phyloP scores from a whole-genome alignment of 1,140 invertebrate species.

The Aphelenchoides fujianensis region DNA sequence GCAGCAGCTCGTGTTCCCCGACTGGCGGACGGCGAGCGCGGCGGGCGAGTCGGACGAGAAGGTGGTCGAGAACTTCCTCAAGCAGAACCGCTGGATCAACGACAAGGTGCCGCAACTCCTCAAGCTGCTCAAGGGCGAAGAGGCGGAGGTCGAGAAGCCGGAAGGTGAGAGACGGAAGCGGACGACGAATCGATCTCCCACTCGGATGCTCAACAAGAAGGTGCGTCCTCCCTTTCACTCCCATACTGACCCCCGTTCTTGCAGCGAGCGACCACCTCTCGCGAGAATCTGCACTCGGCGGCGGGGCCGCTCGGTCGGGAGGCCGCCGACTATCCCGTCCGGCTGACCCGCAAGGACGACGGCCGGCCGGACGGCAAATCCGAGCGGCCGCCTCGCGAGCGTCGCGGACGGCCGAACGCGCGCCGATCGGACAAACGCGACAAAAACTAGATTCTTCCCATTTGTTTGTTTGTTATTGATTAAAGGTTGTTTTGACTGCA shows the following conservation, averaged over 20 bases:
- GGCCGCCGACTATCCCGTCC: neutral
- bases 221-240: too few species aligned
- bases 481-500: neutral
- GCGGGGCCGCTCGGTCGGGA: neutral
- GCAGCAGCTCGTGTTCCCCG: slow-evolving; percentile 27
- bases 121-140: slow-evolving; percentile 12
- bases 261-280: neutral
- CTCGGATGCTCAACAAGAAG: too few species aligned
- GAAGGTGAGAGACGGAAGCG: too few species aligned
- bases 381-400: neutral
- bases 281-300: neutral
- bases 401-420: neutral
- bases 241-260: neutral
- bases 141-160: neutral
- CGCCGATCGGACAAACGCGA: neutral
- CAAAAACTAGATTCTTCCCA: neutral
- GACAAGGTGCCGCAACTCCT: slow-evolving; percentile 20
- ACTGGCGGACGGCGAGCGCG: slow-evolving; percentile 28
- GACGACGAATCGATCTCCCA: too few species aligned
- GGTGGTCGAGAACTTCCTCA: slow-evolving; percentile 30
- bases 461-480: neutral
- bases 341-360: neutral
- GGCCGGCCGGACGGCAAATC: neutral
- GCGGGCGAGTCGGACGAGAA: slow-evolving; percentile 25
- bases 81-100: slow-evolving; percentile 16